Evolutionary conservation across 2,113 vertebrate species (phyloP).

Genomic region (Gobiocypris rarus): DNA sequence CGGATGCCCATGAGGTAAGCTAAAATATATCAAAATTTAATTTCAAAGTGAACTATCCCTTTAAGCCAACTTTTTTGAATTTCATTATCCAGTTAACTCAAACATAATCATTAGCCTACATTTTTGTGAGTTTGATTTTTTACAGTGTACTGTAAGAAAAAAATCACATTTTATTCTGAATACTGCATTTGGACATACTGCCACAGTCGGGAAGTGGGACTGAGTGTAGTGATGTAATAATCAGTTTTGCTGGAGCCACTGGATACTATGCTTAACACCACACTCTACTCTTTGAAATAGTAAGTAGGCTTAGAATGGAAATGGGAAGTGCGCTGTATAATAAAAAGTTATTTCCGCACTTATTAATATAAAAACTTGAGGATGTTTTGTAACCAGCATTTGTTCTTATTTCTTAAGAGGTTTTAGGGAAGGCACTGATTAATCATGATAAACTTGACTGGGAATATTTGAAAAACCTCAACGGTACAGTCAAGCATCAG

Average conservation of each 20-base stretch:
- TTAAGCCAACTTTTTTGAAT: too few species aligned
- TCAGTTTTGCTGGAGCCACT: slow-evolving; percentile 21
- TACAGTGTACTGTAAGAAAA: background rate
- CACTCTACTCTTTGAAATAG: slow-evolving; percentile 39
- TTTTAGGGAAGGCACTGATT: background rate
- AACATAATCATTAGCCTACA: too few species aligned
- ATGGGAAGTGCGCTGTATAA: slow-evolving; percentile 19
- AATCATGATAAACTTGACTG: slow-evolving; percentile 39
- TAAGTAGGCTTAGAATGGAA: slow-evolving; percentile 36
- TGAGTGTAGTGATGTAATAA: slow-evolving; percentile 39
- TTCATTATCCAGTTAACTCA: too few species aligned
- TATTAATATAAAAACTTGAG: slow-evolving; percentile 37
- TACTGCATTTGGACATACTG: background rate
- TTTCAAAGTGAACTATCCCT: too few species aligned
- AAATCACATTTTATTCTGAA: background rate
- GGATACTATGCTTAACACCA: background rate
- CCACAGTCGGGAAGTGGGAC: background rate
- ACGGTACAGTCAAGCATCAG: slow-evolving; percentile 4
- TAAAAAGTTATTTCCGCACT: slow-evolving; percentile 15
- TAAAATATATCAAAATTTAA: too few species aligned
- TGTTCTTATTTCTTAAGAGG: slow-evolving; percentile 2
- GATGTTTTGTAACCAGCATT: slow-evolving; percentile 37
- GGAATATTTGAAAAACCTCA: slow-evolving; percentile 19
- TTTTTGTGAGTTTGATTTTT: too few species aligned
- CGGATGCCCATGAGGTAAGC: too few species aligned